These are phyloP conservation scores for Huso huso DNA, from an alignment of 2,797 vertebrate species.

Conservation along the genomic window DNA sequence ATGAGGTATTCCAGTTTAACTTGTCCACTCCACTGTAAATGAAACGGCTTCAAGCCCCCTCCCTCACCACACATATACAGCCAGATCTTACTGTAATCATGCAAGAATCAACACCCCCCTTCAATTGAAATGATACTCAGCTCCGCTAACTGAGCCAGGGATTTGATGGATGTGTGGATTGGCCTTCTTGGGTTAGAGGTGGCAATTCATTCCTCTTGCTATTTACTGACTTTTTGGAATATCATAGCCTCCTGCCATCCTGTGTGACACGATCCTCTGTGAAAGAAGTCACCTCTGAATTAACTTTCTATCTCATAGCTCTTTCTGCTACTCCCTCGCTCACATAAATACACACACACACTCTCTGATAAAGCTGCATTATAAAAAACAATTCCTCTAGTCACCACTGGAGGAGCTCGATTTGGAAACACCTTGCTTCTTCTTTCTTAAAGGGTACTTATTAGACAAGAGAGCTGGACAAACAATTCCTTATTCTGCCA, in stretches of 20 bases:
- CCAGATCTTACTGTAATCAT: too few species aligned
- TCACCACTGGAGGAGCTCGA: too few species aligned
- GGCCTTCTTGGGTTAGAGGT: conserved; percentile 44
- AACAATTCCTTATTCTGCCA: too few species aligned
- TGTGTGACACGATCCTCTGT: conserved; percentile 50
- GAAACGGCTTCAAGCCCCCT: conserved; percentile 11
- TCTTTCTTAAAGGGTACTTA: too few species aligned
- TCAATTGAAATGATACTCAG: too few species aligned
- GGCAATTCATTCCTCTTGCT: conserved; percentile 35
- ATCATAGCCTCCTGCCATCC: conserved; percentile 48
- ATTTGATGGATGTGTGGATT: conserved; percentile 34
- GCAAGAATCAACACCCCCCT: too few species aligned
- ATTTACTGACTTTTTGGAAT: conserved; percentile 48
- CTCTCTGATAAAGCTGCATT: background rate
- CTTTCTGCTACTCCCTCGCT: conserved; percentile 13
- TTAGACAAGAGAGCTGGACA: too few species aligned
- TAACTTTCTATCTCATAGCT: conserved; percentile 25
- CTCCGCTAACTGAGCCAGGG: conserved; percentile 27
- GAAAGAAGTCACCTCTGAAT: conserved; percentile 49
- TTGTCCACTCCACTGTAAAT: conserved; percentile 18
- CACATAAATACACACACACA: conserved; percentile 23
- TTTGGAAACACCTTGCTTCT: too few species aligned
- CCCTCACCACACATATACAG: conserved; percentile 9
- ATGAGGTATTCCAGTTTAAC: conserved; percentile 26
- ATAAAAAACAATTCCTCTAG: too few species aligned